Conservation (phyloP, 2,797 vertebrate genomes). For the Sebastes goodei region DNA sequence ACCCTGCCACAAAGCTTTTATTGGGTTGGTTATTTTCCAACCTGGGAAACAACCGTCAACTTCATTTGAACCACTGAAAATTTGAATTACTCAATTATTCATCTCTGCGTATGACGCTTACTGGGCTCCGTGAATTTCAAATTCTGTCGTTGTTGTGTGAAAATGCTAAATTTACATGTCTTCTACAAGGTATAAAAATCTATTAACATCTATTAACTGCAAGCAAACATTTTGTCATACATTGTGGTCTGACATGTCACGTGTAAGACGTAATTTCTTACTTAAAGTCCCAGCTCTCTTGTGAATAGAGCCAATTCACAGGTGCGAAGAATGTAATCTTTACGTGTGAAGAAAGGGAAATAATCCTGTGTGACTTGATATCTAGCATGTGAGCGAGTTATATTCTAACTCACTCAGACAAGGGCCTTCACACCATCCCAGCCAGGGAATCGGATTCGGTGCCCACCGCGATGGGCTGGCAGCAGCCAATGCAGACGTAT, state of each 20-base stretch:
- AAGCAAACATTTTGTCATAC: neutral
- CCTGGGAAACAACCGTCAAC: neutral
- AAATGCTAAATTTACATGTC: neutral
- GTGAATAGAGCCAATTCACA: neutral
- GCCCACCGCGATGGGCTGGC: slow-evolving; percentile 53
- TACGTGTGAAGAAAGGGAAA: neutral
- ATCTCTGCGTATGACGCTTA: neutral
- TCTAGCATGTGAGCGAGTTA: neutral
- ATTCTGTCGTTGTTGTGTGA: neutral
- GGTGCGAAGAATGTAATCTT: neutral
- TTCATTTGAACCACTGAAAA: neutral
- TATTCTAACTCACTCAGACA: neutral
- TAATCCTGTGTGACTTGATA: neutral
- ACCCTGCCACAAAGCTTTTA: neutral
- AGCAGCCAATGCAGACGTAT: slow-evolving; percentile 74
- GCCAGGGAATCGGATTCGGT: slow-evolving; percentile 47
- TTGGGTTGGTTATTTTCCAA: neutral
- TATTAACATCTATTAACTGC: neutral
- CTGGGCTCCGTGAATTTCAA: neutral
- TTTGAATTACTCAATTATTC: neutral
- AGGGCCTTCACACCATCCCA: slow-evolving; percentile 39
- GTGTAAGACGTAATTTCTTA: neutral
- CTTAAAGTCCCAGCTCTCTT: neutral
- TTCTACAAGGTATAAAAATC: neutral
- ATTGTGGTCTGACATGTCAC: neutral